phyloP scores from a whole-genome alignment of 2,888 invertebrate species.

The Drosophila kambysellisi region DNA sequence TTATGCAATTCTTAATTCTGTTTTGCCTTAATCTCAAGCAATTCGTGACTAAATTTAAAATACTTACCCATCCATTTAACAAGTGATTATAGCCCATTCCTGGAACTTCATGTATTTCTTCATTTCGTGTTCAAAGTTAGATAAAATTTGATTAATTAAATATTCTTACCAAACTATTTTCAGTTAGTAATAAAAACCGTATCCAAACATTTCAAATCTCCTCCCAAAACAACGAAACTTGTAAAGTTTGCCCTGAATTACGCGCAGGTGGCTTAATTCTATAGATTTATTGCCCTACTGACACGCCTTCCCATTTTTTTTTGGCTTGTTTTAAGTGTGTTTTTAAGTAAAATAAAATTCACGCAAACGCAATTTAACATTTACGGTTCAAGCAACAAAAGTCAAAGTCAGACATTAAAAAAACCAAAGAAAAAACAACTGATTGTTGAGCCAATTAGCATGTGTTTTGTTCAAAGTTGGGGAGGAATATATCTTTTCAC shows the following conservation, averaged over 20 bases:
- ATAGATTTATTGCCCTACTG: conserved; percentile 42
- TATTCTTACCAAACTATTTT: conserved; percentile 1
- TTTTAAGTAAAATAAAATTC: conserved; percentile 45
- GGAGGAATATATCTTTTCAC: conserved; percentile 26
- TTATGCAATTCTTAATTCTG: background rate
- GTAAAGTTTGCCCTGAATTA: conserved; percentile 19
- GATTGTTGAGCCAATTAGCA: conserved; percentile 77
- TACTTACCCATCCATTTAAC: background rate
- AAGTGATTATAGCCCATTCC: background rate
- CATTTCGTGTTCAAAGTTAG: conserved; percentile 3
- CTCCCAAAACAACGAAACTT: background rate
- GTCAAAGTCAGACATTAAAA: conserved; percentile 43
- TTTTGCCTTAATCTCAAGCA: background rate
- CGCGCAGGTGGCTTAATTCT: conserved; percentile 16
- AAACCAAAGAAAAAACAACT: conserved; percentile 7
- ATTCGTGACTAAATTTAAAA: background rate
- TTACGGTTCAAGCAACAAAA: conserved; percentile 70
- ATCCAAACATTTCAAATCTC: background rate
- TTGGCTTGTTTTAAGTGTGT: conserved; percentile 11
- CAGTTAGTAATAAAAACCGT: conserved; percentile 3
- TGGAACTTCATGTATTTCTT: background rate
- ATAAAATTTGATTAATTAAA: conserved; percentile 15
- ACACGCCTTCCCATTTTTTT: conserved; percentile 32
- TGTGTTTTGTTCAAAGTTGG: conserved; percentile 31
- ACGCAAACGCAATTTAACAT: conserved; percentile 75